Evolutionary conservation across 1,140 invertebrate species (phyloP), one percentile per base, ranked within the genome.

Genomic region (Charaxes varanes): DNA sequence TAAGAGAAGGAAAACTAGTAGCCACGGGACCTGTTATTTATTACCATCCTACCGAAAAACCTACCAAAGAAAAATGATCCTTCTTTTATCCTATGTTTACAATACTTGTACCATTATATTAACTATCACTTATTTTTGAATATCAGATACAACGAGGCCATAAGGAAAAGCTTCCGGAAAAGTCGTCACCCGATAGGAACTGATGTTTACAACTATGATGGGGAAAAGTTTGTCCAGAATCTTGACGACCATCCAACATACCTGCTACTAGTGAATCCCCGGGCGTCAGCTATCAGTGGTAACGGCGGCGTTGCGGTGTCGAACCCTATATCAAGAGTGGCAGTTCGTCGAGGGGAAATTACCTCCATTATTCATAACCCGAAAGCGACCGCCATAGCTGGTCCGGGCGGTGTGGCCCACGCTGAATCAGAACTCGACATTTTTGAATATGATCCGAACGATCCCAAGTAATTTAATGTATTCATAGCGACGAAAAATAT

Each of bases 21-120:
- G 90, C 90, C 21, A 88, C 86, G 2, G 90, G 90, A 11, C 90
- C 90, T 7, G 86, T 89, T 21, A 85, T 92, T 54, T 92, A 90
- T 66, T 90, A 89, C 57, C 87, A 90, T 60, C 83, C 72, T 33
- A 62, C 53, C 8, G 35, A 46, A 46, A 12, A 30, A 24, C 21
- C 33, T 8, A 23, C 12, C 19, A 44, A 77, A 48, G 27, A 64
- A 59, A 58, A 50, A 42, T 62, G 51, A 71, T 44, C 40, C 42
- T 21, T n/a, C n/a, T n/a, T 41, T 34, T 44, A 16, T 42, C 36
- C 45, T 47, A 15, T 28, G 38, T 32, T 35, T 41, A 41, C 33
- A 38, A 30, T 43, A 16, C 42, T 35, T 49, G 47, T 38, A 22
- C 36, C 13, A 37, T 22, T 42, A 24, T 46, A 47, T 37, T 61